Evolutionary conservation across 2,888 invertebrate genomes (phyloP).

Genomic region (Rhaphigaster nebulosa): DNA sequence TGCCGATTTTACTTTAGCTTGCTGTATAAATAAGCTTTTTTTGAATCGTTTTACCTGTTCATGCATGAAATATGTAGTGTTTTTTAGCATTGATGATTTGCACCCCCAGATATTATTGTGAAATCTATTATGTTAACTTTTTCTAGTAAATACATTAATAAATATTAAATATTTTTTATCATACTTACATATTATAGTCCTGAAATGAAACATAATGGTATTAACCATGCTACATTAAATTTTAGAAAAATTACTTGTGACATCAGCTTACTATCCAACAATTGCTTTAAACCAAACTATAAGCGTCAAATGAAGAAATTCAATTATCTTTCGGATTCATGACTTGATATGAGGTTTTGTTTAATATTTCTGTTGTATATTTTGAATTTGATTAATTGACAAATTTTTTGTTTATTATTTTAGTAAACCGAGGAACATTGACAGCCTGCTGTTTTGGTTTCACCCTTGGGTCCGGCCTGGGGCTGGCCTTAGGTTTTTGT

Average conservation of each 20-base stretch:
- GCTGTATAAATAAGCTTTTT: slow-evolving; percentile 10
- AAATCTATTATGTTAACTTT: background rate
- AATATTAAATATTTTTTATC: background rate
- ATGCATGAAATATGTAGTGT: background rate
- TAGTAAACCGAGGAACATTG: slow-evolving; percentile 68
- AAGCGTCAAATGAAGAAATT: background rate
- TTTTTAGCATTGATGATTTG: background rate
- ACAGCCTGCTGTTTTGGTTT: slow-evolving; percentile 69
- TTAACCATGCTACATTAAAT: background rate
- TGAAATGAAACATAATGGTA: background rate
- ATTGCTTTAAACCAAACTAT: background rate
- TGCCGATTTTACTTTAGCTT: background rate
- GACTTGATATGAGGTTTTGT: background rate
- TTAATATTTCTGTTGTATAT: background rate
- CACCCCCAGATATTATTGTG: background rate
- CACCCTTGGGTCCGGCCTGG: slow-evolving; percentile 68
- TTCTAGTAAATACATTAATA: background rate
- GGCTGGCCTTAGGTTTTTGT: slow-evolving; percentile 68
- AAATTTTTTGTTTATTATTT: slow-evolving; percentile 33
- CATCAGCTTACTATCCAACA: background rate
- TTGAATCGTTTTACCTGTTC: background rate
- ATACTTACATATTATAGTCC: background rate
- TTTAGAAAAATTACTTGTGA: background rate
- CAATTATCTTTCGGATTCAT: background rate
- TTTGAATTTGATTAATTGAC: background rate